Evolutionary conservation across 2,113 vertebrate species (phyloP), one percentile per base, ranked within the genome.

Genomic region (Astur gentilis): DNA sequence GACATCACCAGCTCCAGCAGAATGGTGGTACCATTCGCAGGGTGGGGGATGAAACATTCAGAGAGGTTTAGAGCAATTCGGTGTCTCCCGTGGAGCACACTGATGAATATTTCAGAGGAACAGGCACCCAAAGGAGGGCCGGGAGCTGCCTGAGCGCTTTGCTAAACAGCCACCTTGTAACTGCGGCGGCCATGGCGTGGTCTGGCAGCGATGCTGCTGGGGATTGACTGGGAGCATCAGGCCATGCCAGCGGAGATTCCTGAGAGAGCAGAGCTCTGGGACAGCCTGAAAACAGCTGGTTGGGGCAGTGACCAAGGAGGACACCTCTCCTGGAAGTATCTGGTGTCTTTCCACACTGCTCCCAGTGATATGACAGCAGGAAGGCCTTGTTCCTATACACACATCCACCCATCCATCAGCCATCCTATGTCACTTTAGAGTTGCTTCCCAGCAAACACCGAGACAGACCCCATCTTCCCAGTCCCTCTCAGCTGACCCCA

Each of bases 51-150:
- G 65, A 98, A 98, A 97, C 96, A 98, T 97, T 97, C 83, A 96
- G 75, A 80, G 83, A n/a, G 45, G 58, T 93, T 97, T 98, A 98
- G 96, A 97, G 97, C 95, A 84, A 92, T 97, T 97, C 9, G 16
- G 38, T 97, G 96, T 96, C 92, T 89, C 71, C 42, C 10, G 5
- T 5, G 15, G 60, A 96, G 67, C 58, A 54, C 3, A 7, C 18
- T 62, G 47, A 77, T 95, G 71, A 97, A 90, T 95, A 97, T 96
- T 97, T 97, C 84, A 97, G 89, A 82, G 54, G 44, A 64, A 67
- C 5, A 7, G 52, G 49, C 32, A 76, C 75, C 34, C 5, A 0
- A 61, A 88, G 72, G 52, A 89, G 47, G 55, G 57, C 20, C 6
- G 3, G 65, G 87, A 58, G 32, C 36, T 2, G 6, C 15, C 32